phyloP scores from a whole-genome alignment of 1,140 invertebrate species.

The Drosophila novamexicana region DNA sequence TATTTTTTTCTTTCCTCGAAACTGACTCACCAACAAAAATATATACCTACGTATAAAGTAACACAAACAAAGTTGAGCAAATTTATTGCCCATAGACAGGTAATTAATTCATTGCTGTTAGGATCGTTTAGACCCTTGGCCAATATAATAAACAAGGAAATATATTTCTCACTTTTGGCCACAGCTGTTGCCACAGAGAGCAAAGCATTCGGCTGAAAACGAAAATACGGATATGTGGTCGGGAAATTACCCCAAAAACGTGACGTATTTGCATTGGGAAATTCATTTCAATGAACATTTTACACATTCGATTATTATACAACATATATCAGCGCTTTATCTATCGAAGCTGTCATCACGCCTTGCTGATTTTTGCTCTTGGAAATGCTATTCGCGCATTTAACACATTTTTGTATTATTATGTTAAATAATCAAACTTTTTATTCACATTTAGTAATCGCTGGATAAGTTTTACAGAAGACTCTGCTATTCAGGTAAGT shows the following conservation, averaged over 20 bases:
- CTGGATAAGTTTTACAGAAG: background rate
- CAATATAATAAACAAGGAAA: slow-evolving; percentile 41
- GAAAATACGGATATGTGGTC: background rate
- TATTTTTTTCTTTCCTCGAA: slow-evolving; percentile 19
- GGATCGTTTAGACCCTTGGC: slow-evolving; percentile 17
- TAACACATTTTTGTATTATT: slow-evolving; percentile 13
- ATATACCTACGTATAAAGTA: background rate
- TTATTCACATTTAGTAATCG: background rate
- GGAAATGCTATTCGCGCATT: slow-evolving; percentile 1
- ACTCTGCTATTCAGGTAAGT: too few relatives aligned
- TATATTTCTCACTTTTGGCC: slow-evolving; percentile 10
- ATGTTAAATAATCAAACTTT: background rate
- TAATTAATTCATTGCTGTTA: slow-evolving; percentile 74
- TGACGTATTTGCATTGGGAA: background rate
- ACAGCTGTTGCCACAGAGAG: slow-evolving; percentile 22
- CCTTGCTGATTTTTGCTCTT: slow-evolving; percentile 20
- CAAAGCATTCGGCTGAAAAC: background rate
- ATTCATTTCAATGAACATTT: slow-evolving; percentile 17
- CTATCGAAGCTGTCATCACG: slow-evolving; percentile 34
- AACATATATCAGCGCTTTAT: background rate
- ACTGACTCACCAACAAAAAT: slow-evolving; percentile 43
- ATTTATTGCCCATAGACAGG: slow-evolving; percentile 59
- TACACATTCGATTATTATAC: slow-evolving; percentile 9
- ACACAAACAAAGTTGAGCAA: slow-evolving; percentile 25
- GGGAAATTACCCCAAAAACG: background rate